Conservation (phyloP, 2,797 vertebrate species). For the Helicolenus hilgendorfi region DNA sequence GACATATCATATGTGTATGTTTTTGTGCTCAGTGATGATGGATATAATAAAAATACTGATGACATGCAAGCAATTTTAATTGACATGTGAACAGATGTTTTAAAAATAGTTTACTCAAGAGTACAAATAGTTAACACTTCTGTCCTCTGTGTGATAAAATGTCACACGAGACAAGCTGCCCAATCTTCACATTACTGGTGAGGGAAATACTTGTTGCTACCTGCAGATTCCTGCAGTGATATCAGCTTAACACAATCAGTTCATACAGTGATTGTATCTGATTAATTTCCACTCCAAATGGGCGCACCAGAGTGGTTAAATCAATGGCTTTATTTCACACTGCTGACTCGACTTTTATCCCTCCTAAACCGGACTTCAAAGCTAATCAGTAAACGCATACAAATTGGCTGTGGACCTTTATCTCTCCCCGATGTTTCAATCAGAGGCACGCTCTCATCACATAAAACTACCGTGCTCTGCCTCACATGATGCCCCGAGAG, state of each 20-base stretch:
- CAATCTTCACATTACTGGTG: conserved; percentile 36
- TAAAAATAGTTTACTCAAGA: conserved; percentile 12
- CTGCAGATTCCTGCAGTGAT: conserved; percentile 22
- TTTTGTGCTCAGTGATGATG: not conserved
- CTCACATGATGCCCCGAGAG: conserved; percentile 54
- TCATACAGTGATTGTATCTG: conserved; percentile 13
- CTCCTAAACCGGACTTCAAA: conserved; percentile 54
- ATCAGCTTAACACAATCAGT: conserved; percentile 13
- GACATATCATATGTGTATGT: conserved; percentile 3
- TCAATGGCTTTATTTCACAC: conserved; percentile 22
- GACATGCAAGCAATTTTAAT: conserved; percentile 31
- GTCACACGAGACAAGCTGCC: conserved; percentile 16
- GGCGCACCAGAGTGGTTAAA: conserved; percentile 1
- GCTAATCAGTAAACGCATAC: conserved; percentile 21
- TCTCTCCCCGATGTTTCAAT: conserved; percentile 61
- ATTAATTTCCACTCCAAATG: conserved; percentile 24
- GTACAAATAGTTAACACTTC: conserved; percentile 29
- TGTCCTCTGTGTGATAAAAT: not conserved
- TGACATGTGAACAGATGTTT: conserved; percentile 40
- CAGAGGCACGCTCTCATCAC: conserved; percentile 51
- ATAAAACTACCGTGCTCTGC: conserved; percentile 32
- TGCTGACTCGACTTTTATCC: conserved; percentile 55
- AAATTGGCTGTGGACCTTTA: conserved; percentile 32
- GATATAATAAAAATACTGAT: not conserved
- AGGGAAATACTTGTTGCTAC: conserved; percentile 23